These are phyloP conservation scores for Sus cebifrons DNA, from an alignment of 2,797 vertebrate species.

Conservation along the genomic window DNA sequence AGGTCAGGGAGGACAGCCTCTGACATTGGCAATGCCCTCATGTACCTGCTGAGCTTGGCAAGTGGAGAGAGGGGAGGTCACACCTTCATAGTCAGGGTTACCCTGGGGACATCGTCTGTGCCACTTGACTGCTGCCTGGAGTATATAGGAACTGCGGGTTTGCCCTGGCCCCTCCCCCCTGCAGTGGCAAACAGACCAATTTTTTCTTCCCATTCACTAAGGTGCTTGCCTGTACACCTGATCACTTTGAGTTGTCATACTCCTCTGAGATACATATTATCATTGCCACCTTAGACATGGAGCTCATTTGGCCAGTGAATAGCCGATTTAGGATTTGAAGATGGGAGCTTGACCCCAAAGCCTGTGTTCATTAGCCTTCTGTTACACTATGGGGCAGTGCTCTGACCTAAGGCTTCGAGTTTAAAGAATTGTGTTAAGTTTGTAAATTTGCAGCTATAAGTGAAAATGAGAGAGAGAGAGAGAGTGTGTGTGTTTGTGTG, in stretches of 20 bases:
- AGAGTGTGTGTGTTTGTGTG: accelerated
- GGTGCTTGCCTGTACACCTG: not conserved
- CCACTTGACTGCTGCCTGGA: not conserved
- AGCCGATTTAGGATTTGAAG: not conserved
- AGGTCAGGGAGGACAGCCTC: not conserved
- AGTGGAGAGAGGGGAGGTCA: not conserved
- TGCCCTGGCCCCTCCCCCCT: not conserved
- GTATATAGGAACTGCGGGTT: not conserved
- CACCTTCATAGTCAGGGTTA: not conserved
- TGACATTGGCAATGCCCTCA: not conserved
- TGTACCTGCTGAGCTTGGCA: not conserved
- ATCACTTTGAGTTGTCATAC: not conserved
- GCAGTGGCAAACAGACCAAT: not conserved
- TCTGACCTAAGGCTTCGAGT: not conserved
- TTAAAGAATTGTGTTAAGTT: not conserved
- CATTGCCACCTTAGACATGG: not conserved
- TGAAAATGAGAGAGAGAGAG: not conserved
- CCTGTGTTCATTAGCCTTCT: not conserved
- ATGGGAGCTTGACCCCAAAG: not conserved
- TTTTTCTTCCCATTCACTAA: not conserved
- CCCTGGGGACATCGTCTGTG: too few species aligned
- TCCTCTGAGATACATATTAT: not conserved
- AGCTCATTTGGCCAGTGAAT: not conserved
- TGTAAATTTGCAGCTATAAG: not conserved
- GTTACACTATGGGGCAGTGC: not conserved